Conservation (phyloP, 23 tunicate genomes). For the Trididemnum miniatum region DNA sequence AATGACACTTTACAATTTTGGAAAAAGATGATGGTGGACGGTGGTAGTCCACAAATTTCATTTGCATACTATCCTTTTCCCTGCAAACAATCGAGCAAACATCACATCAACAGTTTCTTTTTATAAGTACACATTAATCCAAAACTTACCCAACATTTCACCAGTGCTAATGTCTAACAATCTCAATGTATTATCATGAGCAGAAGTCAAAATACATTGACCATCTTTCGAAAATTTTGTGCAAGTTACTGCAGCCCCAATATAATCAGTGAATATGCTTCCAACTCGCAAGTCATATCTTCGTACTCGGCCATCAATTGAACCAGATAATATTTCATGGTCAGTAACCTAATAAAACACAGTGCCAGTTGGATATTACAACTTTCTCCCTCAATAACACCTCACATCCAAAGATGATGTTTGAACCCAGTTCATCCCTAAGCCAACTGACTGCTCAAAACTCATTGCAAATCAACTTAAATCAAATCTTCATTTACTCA, state of each 20-base stretch:
- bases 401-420: no score
- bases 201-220: constrained; percentile 71
- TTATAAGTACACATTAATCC: no score
- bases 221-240: constrained; percentile 80
- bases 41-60: no score
- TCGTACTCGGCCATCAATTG: constrained; percentile 78
- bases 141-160: constrained; percentile 67
- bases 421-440: no score
- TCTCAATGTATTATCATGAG: constrained; percentile 81
- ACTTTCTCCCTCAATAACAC: no score
- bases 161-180: constrained; percentile 75
- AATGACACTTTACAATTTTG: no score
- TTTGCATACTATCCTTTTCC: neutral
- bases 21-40: no score
- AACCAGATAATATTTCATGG: constrained; percentile 75
- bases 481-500: no score
- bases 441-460: no score
- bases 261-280: constrained; percentile 69
- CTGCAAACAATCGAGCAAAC: neutral
- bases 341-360: constrained; percentile 83
- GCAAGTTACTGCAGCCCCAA: constrained; percentile 83
- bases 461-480: no score
- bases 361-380: no score
- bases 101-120: no score
- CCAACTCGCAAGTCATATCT: constrained; percentile 87